Evolutionary conservation across 2,113 vertebrate genomes (phyloP).

Genomic region (Platichthys stellatus): DNA sequence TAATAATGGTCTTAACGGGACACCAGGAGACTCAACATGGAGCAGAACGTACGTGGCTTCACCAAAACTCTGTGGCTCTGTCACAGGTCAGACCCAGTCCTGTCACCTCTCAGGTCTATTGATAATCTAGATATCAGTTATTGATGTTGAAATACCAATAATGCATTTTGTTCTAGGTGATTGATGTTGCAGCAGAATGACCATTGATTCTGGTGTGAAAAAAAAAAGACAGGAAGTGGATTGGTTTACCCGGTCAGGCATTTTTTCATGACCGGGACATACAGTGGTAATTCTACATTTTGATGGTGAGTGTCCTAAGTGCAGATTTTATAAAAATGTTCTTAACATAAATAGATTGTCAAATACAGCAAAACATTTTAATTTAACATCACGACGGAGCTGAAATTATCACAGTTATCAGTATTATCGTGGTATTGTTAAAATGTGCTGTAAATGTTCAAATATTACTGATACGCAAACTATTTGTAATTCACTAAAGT

Average conservation of each 20-base stretch:
- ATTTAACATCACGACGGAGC: not conserved
- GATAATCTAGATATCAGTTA: not conserved
- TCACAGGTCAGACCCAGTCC: not conserved
- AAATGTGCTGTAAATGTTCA: too few relatives aligned
- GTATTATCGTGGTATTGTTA: too few relatives aligned
- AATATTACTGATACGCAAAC: too few relatives aligned
- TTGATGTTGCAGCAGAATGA: not conserved
- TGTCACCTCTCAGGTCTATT: not conserved
- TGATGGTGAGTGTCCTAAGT: not conserved
- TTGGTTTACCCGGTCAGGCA: not conserved
- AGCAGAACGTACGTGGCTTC: constrained; percentile 27
- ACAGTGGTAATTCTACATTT: not conserved
- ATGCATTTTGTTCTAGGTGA: not conserved
- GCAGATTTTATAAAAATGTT: not conserved
- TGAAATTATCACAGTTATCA: not conserved
- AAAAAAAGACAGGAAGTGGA: not conserved
- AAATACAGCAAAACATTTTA: not conserved
- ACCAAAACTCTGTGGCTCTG: not conserved
- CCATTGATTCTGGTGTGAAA: not conserved
- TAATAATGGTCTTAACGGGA: constrained; percentile 4
- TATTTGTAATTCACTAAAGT: too few relatives aligned
- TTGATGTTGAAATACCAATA: not conserved
- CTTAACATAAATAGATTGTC: not conserved
- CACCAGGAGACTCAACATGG: constrained; percentile 30
- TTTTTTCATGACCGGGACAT: not conserved